phyloP scores from a whole-genome alignment of 2,113 vertebrate species.

The Campylomormyrus tamandua region DNA sequence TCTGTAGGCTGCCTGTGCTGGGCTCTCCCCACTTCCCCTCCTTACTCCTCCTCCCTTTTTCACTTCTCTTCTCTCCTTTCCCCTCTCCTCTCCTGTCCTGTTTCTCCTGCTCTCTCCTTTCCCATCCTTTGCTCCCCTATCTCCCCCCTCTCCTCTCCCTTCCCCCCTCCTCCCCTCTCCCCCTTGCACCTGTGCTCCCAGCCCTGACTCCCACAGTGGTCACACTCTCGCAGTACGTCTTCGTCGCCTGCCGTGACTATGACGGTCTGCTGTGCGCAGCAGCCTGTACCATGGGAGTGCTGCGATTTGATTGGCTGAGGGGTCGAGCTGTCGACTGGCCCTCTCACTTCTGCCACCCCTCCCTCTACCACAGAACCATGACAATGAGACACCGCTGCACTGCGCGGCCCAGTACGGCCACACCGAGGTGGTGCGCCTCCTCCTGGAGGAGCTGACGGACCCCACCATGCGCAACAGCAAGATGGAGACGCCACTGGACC shows the following conservation, averaged over 20 bases:
- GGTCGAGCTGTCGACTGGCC: background rate
- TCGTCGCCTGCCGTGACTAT: background rate
- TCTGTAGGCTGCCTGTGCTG: background rate
- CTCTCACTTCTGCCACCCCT: background rate
- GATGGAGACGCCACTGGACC: constrained; percentile 90
- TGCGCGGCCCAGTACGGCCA: constrained; percentile 96
- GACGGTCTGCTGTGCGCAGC: background rate
- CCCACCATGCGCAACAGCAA: constrained; percentile 98
- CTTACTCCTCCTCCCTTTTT: background rate
- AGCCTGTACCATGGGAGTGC: background rate
- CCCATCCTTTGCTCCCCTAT: background rate
- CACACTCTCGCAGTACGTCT: background rate
- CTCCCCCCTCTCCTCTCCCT: background rate
- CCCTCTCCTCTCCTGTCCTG: background rate
- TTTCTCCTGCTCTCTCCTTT: constrained; percentile 1
- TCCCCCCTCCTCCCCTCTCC: background rate
- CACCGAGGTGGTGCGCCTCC: constrained; percentile 82
- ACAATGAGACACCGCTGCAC: constrained; percentile 95
- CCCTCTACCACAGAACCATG: constrained; percentile 75
- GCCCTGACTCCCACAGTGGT: background rate
- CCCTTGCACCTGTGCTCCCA: background rate
- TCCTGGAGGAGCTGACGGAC: constrained; percentile 93
- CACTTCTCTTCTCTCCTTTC: background rate
- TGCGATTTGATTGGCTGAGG: background rate
- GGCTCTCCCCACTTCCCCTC: constrained; percentile 20